Evolutionary conservation across 1,140 invertebrate species (phyloP).

Genomic region (Tetragonula clypearis): DNA sequence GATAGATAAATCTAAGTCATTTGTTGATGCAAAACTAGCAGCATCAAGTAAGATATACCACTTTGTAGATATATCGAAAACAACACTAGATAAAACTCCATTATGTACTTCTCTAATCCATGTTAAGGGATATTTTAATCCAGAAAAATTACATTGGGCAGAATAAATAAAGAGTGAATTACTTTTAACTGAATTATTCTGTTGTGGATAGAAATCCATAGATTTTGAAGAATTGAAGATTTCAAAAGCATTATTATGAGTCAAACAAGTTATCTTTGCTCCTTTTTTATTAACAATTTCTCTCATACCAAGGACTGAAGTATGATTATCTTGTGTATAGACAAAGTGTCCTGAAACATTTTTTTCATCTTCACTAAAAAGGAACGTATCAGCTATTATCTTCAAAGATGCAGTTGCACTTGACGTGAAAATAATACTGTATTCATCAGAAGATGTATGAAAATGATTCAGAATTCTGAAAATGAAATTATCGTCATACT

Average conservation of each 20-base stretch:
- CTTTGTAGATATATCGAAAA: slow-evolving; percentile 71
- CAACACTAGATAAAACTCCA: slow-evolving; percentile 82
- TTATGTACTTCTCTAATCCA: slow-evolving; percentile 87
- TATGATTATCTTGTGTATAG: slow-evolving; percentile 96
- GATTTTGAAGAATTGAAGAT: slow-evolving; percentile 69
- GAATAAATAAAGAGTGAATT: slow-evolving; percentile 93
- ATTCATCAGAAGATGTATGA: slow-evolving; percentile 90
- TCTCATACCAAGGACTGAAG: slow-evolving; percentile 96
- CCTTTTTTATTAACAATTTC: slow-evolving; percentile 83
- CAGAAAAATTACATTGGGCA: slow-evolving; percentile 97
- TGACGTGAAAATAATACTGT: slow-evolving; percentile 94
- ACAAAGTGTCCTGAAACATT: slow-evolving; percentile 85
- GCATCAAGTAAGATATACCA: slow-evolving; percentile 95
- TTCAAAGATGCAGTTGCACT: slow-evolving; percentile 93
- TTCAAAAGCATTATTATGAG: slow-evolving; percentile 81
- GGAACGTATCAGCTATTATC: slow-evolving; percentile 91
- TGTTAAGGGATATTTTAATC: slow-evolving; percentile 91
- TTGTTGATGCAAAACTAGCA: slow-evolving; percentile 91
- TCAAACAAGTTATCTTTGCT: slow-evolving; percentile 82
- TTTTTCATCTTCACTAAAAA: slow-evolving; percentile 80
- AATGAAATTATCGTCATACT: background rate
- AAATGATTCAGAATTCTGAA: slow-evolving; percentile 92
- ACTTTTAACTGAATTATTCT: slow-evolving; percentile 45
- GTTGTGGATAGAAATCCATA: slow-evolving; percentile 38
- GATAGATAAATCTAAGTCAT: slow-evolving; percentile 87